Evolutionary conservation across 2,888 invertebrate genomes (phyloP), one percentile per base, ranked within the genome.

Genomic region (Zaprionus lineosus): DNA sequence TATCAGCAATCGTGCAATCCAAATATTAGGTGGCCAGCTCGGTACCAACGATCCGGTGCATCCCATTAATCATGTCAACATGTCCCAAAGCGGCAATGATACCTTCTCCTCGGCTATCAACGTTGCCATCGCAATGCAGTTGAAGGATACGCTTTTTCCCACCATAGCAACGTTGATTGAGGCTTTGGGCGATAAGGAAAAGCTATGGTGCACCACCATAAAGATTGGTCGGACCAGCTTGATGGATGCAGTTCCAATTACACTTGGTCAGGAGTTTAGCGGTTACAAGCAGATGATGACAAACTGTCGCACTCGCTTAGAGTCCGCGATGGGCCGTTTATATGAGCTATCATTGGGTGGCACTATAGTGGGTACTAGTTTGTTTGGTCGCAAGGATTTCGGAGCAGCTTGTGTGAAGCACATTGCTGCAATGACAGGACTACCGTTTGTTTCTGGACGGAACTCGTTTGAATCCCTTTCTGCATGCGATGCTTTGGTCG

Each of bases 391-490:
- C 56, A 92, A 94, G 74, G 97, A 98, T 0, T 99, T 98, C 91
- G 98, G 97, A 0, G 96, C 96, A 90, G 96, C 96, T 87, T 93
- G 95, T 70, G 96, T 97, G 0, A 92, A 92, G 0, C 93, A 93
- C 90, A 95, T 98, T 56, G 92, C 95, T 0, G 88, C 92, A 34
- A 91, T 96, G 1, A 97, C 98, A 16, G 93, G 94, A 91, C 91
- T 98, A 31, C 98, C 98, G 0, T 99, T 99, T 91, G 94, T 94
- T 15, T 93, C 95, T 0, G 97, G 98, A 0, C 97, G 97, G 0
- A 99, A 99, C 91, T 97, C 98, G 90, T 99, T 99, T 90, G 99
- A 99, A 90, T 97, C 97, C 0, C 91, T 99, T n/a, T 98, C 98
- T 0, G 91, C 93, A n/a, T 97, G 97, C 87, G 99, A 99, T 91